Conservation (phyloP, 37 sponge, comb jelly and placozoan species). For the Geodia barretti region DNA sequence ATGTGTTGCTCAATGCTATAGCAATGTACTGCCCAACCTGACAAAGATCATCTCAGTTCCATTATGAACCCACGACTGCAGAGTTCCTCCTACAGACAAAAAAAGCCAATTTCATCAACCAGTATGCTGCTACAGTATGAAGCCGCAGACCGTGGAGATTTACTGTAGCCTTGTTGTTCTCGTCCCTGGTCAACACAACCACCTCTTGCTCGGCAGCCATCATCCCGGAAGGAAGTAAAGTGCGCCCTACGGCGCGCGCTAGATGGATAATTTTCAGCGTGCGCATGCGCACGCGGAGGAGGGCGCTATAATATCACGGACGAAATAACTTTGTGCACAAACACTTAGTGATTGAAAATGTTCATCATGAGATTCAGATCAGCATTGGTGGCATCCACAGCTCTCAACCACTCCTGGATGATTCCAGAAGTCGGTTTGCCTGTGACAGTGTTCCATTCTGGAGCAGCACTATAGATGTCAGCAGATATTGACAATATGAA, state of each 20-base stretch:
- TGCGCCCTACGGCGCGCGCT: too few species aligned
- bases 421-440: too few species aligned
- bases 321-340: too few species aligned
- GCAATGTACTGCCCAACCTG: too few species aligned
- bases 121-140: too few species aligned
- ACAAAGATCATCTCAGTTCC: constrained; percentile 90
- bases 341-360: neutral
- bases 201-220: constrained; percentile 50
- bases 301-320: too few species aligned
- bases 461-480: neutral
- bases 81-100: constrained; percentile 74
- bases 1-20: too few species aligned
- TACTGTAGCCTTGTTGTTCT: constrained; percentile 69
- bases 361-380: neutral
- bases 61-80: constrained; percentile 89
- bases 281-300: too few species aligned
- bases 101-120: neutral
- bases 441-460: neutral
- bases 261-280: neutral
- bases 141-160: constrained; percentile 85
- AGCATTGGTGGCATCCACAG: neutral
- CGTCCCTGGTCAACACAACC: constrained; percentile 67
- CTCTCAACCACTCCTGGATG: neutral
- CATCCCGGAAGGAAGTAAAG: neutral
- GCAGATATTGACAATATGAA: neutral